These are phyloP conservation scores for Lysandra coridon DNA, from an alignment of 2,888 invertebrate genomes.

Conservation along the genomic window DNA sequence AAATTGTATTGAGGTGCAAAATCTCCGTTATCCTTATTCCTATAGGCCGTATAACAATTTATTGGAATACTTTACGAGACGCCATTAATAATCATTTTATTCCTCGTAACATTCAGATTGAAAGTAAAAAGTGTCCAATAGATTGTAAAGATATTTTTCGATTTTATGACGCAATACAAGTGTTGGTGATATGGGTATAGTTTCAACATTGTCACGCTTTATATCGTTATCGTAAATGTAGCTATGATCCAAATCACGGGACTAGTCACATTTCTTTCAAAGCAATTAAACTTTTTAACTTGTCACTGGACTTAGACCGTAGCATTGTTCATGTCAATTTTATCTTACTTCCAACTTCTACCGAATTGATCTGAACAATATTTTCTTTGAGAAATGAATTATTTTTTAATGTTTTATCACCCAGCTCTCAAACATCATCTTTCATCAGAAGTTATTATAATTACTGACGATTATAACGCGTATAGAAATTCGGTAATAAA, in stretches of 20 bases:
- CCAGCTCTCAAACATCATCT: not conserved
- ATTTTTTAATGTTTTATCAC: not conserved
- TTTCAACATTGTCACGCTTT: conserved; percentile 7
- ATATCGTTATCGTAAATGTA: not conserved
- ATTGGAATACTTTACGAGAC: conserved; percentile 28
- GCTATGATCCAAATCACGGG: not conserved
- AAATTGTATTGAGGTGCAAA: conserved; percentile 55
- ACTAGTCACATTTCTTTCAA: not conserved
- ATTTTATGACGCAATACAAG: conserved; percentile 7
- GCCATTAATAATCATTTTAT: conserved; percentile 27
- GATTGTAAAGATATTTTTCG: conserved; percentile 18
- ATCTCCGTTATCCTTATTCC: conserved; percentile 50
- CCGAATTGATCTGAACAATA: not conserved
- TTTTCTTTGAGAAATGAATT: not conserved
- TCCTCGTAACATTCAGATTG: conserved; percentile 26
- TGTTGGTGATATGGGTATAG: not conserved
- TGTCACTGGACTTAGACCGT: not conserved
- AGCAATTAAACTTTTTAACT: no score
- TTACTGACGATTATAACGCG: not conserved
- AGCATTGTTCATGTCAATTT: not conserved
- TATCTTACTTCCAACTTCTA: not conserved
- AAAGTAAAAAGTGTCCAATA: conserved; percentile 22
- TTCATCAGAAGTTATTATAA: not conserved
- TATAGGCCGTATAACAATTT: conserved; percentile 27
- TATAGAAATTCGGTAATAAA: conserved; percentile 4